Evolutionary conservation across 2,797 vertebrate species (phyloP).

Genomic region (Coregonus suidteri): DNA sequence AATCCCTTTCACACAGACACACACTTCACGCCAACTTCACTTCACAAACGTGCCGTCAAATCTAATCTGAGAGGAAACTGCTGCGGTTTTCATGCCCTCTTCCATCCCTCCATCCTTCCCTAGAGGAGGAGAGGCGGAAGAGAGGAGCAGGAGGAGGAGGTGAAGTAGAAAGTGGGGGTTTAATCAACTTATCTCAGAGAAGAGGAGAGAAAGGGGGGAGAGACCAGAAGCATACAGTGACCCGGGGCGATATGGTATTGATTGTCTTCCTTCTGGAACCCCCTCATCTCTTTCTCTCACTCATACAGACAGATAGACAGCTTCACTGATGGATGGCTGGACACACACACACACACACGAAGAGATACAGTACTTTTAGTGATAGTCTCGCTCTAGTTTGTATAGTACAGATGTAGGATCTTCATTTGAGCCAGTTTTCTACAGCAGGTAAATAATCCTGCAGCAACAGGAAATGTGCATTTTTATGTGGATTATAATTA

Average conservation of each 20-base stretch:
- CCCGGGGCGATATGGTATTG: slow-evolving; percentile 58
- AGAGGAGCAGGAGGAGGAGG: not conserved
- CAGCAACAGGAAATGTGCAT: too few species aligned
- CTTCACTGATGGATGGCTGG: too few species aligned
- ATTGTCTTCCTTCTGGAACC: slow-evolving; percentile 53
- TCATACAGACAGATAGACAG: too few species aligned
- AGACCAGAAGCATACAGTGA: slow-evolving; percentile 18
- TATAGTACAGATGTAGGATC: too few species aligned
- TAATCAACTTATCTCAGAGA: slow-evolving; percentile 65
- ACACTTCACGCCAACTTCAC: slow-evolving; percentile 7
- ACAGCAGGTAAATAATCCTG: too few species aligned
- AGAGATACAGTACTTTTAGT: too few species aligned
- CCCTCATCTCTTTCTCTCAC: not conserved
- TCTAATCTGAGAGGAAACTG: slow-evolving; percentile 69
- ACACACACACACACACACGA: too few species aligned
- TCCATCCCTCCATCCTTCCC: slow-evolving; percentile 4
- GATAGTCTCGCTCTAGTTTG: too few species aligned
- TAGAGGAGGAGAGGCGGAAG: not conserved
- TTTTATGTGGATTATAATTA: too few species aligned
- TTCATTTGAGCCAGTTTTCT: too few species aligned
- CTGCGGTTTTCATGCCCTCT: slow-evolving; percentile 16
- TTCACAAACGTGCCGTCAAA: slow-evolving; percentile 49
- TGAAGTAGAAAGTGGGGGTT: slow-evolving; percentile 9
- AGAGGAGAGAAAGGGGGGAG: not conserved
- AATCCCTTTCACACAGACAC: slow-evolving; percentile 36